Evolutionary conservation across 2,888 invertebrate genomes (phyloP).

Genomic region (Himalopsyche anomala): DNA sequence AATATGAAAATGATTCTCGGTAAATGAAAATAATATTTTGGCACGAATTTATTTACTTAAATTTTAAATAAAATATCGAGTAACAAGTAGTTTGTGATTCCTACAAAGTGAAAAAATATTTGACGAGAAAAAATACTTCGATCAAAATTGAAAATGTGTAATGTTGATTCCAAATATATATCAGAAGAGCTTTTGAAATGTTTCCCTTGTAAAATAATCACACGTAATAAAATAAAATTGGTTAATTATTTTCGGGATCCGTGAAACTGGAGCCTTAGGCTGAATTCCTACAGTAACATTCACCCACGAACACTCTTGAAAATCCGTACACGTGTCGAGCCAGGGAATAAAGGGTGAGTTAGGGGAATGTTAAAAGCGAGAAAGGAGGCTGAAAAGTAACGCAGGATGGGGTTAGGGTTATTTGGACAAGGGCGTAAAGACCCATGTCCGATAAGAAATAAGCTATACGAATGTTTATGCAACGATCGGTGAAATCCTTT

Average conservation of each 20-base stretch:
- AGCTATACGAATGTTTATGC: slow-evolving; percentile 37
- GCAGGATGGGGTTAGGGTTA: slow-evolving; percentile 12
- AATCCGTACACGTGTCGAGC: slow-evolving; percentile 39
- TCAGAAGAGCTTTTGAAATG: too few relatives aligned
- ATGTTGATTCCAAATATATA: too few relatives aligned
- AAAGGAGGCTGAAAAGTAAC: neutral
- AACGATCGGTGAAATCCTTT: neutral
- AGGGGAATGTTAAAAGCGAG: neutral
- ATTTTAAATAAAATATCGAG: too few relatives aligned
- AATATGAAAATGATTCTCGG: too few relatives aligned
- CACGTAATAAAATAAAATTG: slow-evolving; percentile 17
- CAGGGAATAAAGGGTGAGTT: neutral
- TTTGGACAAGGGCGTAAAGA: slow-evolving; percentile 42
- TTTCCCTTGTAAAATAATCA: neutral
- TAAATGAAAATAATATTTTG: too few relatives aligned
- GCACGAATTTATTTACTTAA: too few relatives aligned
- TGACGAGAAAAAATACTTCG: too few relatives aligned
- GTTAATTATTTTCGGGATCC: neutral
- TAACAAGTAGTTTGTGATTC: too few relatives aligned
- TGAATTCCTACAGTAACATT: slow-evolving; percentile 34
- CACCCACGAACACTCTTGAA: slow-evolving; percentile 42
- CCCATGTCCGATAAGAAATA: slow-evolving; percentile 7
- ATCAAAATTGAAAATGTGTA: too few relatives aligned
- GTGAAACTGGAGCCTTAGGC: slow-evolving; percentile 14
- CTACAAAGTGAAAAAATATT: too few relatives aligned